These are phyloP conservation scores for Pseudotriccus pelzelni DNA, from an alignment of 2,797 vertebrate genomes.

Conservation along the genomic window DNA sequence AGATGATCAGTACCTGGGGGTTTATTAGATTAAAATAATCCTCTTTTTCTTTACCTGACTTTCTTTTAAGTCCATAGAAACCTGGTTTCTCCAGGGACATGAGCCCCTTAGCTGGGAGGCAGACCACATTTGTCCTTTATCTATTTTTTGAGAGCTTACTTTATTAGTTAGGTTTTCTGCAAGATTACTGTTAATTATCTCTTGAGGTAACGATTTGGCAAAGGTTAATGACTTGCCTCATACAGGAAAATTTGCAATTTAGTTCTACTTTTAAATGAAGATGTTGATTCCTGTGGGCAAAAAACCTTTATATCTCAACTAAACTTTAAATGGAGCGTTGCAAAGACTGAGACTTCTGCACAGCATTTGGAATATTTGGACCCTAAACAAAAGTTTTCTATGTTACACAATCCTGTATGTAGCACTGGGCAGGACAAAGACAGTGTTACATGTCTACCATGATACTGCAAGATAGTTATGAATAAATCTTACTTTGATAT, in stretches of 20 bases:
- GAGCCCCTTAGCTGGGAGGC: not conserved
- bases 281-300: constrained; percentile 36
- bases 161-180: constrained; percentile 58
- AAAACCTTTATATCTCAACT: constrained; percentile 1
- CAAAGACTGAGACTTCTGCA: not conserved
- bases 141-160: constrained; percentile 55
- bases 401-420: not conserved
- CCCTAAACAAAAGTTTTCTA: not conserved
- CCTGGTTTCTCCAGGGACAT: not conserved
- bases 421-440: not conserved
- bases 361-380: not conserved
- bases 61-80: not conserved
- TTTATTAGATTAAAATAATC: not conserved
- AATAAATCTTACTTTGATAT: not conserved
- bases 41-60: not conserved
- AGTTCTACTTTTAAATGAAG: constrained; percentile 62
- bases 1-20: not conserved
- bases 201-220: constrained; percentile 64
- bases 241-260: constrained; percentile 53
- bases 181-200: constrained; percentile 70
- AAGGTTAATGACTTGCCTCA: constrained; percentile 68
- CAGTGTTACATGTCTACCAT: not conserved
- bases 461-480: not conserved
- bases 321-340: constrained; percentile 8
- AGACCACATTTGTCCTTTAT: not conserved